A percentile compares a stretch with the other conserved stretches of the same genome.
Conservation (phyloP, 2,797 vertebrate species). For the Mormyrops attenuatus region DNA sequence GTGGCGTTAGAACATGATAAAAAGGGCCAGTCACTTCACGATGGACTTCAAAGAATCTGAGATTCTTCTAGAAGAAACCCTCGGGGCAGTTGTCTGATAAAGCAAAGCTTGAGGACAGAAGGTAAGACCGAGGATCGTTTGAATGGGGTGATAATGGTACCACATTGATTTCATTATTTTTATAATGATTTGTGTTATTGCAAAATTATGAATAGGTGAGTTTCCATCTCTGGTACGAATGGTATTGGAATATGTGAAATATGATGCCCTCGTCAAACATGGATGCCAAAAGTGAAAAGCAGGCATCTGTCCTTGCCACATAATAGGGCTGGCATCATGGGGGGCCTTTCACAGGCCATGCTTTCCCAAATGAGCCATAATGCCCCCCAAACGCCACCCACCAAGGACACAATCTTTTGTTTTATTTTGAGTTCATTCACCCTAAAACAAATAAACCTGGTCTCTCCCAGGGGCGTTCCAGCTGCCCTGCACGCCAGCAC, state of each 20-base stretch:
- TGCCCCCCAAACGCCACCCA: not conserved
- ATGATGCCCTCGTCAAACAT: not conserved
- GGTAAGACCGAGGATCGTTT: not conserved
- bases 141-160: not conserved
- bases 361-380: not conserved
- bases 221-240: conserved; percentile 1
- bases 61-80: not conserved
- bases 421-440: not conserved
- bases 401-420: not conserved
- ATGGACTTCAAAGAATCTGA: not conserved
- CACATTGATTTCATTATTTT: not conserved
- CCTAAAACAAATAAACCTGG: not conserved
- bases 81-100: not conserved
- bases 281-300: not conserved
- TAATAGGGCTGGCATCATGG: not conserved
- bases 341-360: not conserved
- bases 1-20: not conserved
- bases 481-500: not conserved
- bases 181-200: not conserved
- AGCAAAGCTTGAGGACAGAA: not conserved
- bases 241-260: not conserved
- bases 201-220: not conserved
- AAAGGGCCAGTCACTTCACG: not conserved
- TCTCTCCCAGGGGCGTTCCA: not conserved
- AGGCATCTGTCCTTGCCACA: not conserved